Evolutionary conservation across 2,888 invertebrate genomes (phyloP), one percentile per base, ranked within the genome.

Genomic region (Ypsolopha scabrella): DNA sequence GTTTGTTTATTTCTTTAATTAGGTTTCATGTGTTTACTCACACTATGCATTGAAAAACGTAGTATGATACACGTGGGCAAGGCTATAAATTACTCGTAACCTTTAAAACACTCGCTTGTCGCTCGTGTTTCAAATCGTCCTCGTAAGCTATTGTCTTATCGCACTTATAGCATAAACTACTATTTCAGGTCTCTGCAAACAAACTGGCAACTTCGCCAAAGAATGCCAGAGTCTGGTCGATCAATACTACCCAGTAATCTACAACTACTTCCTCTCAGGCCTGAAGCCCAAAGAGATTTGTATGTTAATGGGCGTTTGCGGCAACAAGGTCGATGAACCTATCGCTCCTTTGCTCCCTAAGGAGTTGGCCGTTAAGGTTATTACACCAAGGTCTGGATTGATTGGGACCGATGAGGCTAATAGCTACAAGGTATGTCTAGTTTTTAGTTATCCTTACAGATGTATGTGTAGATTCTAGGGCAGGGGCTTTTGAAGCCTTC

Each of bases 201-300:
- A 95, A 79, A 92, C 93, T 0, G 90, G 90, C 54, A 83, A 88
- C 8, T 95, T 94, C 75, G 88, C 91, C 57, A 68, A 83, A 1
- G 92, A 95, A 86, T 97, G 97, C 65, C 77, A 90, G 1, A 87
- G 90, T 53, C 80, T 96, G 41, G 94, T 94, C 0, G 91, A 94
- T 53, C 87, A 95, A 63, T 96, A 96, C 75, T 95, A 94, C 66
- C 87, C 89, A 0, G 68, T 88, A 14, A 88, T 94, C 55, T 97
- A 96, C 72, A 72, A 88, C 39, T 92, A 89, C 61, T 76, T 96
- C 6, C 87, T 91, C 0, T 80, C 89, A 7, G 90, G 91, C 58
- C 72, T 96, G 57, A 88, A 95, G 65, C 89, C 92, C 0, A 88
- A 90, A 46, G 81, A 83, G n/a, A 73, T 93, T 0, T 96, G 96